Evolutionary conservation across 2,113 vertebrate genomes (phyloP).

Genomic region (Chaetorhynchus papuensis): DNA sequence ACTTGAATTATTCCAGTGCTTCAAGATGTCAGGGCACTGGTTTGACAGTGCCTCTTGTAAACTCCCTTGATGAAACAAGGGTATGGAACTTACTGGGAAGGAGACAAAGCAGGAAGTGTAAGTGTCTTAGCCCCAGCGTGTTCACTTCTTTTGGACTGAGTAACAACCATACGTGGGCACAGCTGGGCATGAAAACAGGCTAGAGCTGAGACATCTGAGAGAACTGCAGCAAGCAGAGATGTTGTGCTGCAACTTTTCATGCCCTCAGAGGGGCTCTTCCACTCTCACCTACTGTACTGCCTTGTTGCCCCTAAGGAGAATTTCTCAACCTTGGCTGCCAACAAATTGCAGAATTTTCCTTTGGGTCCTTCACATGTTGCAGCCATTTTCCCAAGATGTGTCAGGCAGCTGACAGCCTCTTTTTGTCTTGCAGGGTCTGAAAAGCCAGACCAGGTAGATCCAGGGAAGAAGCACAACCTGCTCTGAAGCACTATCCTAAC

Average conservation of each 20-base stretch:
- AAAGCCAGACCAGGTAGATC: not conserved
- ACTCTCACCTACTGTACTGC: not conserved
- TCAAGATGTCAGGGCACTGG: not conserved
- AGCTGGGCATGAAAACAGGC: not conserved
- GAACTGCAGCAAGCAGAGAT: not conserved
- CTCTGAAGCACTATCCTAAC: not conserved
- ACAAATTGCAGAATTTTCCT: not conserved
- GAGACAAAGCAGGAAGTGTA: not conserved
- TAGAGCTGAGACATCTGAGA: not conserved
- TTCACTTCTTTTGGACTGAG: not conserved
- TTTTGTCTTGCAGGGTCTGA: not conserved
- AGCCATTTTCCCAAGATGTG: not conserved
- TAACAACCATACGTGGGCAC: fast-evolving
- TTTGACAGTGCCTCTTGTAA: not conserved
- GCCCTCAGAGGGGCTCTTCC: not conserved
- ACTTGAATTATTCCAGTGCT: not conserved
- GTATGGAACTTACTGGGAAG: not conserved
- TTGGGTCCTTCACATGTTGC: not conserved
- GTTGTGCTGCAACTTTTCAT: not conserved
- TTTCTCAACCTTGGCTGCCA: not conserved
- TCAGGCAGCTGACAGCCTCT: not conserved
- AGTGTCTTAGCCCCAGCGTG: not conserved
- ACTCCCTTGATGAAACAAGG: not conserved
- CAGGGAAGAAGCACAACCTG: not conserved
- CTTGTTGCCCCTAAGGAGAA: not conserved